Evolutionary conservation across 2,113 vertebrate genomes (phyloP), one percentile per base, ranked within the genome.

Genomic region (Polypterus bichir): DNA sequence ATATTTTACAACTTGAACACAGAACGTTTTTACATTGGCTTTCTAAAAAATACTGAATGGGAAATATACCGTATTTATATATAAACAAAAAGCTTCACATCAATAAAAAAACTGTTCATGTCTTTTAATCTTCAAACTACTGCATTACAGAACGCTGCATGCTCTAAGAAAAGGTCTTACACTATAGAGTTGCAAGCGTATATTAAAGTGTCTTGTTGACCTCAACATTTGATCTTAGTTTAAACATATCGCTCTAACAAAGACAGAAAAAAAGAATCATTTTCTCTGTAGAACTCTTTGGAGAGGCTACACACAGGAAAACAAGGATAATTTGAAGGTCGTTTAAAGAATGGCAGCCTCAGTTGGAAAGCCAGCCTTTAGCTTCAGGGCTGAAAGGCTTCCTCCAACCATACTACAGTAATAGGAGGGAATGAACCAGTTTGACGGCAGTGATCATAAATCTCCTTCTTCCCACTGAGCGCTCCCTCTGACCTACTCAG

Each of bases 301-400:
- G 75, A 76, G 75, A 27, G 72, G 60, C 57, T 57, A 51, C 63
- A 65, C 63, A 57, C 64, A 71, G 66, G 72, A 80, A 81, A 79
- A 79, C 75, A 77, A 73, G 74, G 74, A 74, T 80, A 83, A 82
- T 71, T 72, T 86, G 79, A 86, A 88, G 83, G 85, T 84, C 77
- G 76, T 83, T 80, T 78, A 79, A 83, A 83, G 81, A 80, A 74
- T 73, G 66, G 47, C 72, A 75, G 73, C 73, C 77, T 73, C 78
- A 71, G 73, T 69, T 75, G 78, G 79, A 71, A 76, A 73, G 72
- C 70, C 62, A 64, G 67, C 62, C 59, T 48, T 59, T 74, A 70
- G 77, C 71, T 70, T 48, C 46, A 62, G 64, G 62, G 59, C 53
- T 27, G 61, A 58, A 71, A 69, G 71, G 73, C 73, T 57, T 2